Conservation (phyloP, 1,140 invertebrate species). For the Ceratina australensis region DNA sequence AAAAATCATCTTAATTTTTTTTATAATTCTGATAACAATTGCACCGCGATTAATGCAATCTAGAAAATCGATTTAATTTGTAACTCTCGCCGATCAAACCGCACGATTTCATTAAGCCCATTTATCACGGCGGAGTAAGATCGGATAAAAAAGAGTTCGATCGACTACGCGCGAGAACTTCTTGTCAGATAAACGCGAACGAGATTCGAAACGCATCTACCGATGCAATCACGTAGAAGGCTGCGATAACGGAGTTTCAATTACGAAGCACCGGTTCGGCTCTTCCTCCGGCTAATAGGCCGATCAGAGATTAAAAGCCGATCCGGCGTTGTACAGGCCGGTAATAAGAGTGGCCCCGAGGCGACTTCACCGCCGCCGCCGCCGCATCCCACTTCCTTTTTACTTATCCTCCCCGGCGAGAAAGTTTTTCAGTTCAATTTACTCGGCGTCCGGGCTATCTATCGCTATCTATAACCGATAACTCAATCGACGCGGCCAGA, state of each 20-base stretch:
- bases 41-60: neutral
- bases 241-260: constrained; percentile 63
- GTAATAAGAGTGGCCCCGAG: constrained; percentile 51
- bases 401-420: constrained; percentile 19
- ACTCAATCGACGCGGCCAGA: constrained; percentile 56
- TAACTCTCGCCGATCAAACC: neutral
- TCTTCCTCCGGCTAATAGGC: constrained; percentile 41
- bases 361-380: constrained; percentile 37
- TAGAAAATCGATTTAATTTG: no score
- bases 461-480: constrained; percentile 47
- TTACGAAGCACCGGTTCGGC: constrained; percentile 52
- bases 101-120: constrained; percentile 53
- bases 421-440: constrained; percentile 61
- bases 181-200: constrained; percentile 60
- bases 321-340: constrained; percentile 23
- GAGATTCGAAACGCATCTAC: constrained; percentile 43
- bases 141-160: constrained; percentile 46
- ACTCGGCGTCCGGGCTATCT: constrained; percentile 49
- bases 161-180: constrained; percentile 51
- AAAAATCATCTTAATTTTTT: no score
- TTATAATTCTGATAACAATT: neutral
- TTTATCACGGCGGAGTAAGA: neutral
- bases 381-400: constrained; percentile 43
- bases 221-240: constrained; percentile 65
- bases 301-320: constrained; percentile 56